A percentile compares a stretch with the other conserved stretches of the same genome.
Conservation (phyloP, 2,888 invertebrate species). For the Polietes domitor region DNA sequence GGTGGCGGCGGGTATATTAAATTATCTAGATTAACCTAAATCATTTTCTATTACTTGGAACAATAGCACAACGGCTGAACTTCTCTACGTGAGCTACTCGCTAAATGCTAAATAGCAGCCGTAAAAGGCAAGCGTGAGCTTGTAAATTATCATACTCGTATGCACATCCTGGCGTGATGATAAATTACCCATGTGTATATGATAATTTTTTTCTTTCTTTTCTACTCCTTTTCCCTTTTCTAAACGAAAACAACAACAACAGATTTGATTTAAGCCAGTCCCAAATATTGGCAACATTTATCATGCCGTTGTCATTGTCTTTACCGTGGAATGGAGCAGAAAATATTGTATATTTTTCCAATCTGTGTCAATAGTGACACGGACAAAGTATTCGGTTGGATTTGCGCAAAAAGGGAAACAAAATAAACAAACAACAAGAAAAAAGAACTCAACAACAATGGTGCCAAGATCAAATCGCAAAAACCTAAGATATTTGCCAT, state of each 20-base stretch:
- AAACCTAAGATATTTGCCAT: not conserved
- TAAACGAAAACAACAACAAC: not conserved
- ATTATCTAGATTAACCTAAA: slow-evolving; percentile 66
- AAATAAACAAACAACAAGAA: not conserved
- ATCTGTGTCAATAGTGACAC: slow-evolving; percentile 32
- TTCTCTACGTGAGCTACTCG: slow-evolving; percentile 16
- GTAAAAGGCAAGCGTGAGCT: not conserved
- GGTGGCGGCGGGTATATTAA: slow-evolving; percentile 45
- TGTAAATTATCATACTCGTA: slow-evolving; percentile 21
- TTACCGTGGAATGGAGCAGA: not conserved
- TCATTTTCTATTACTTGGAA: slow-evolving; percentile 50
- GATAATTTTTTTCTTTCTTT: slow-evolving; percentile 8
- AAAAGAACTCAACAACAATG: not conserved
- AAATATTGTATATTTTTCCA: not conserved
- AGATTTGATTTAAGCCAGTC: slow-evolving; percentile 5
- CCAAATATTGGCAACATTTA: slow-evolving; percentile 31
- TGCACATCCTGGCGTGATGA: slow-evolving; percentile 32
- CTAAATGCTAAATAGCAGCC: not conserved
- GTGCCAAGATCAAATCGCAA: not conserved
- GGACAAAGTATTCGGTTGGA: not conserved
- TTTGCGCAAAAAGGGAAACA: not conserved
- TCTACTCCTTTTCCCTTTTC: not conserved
- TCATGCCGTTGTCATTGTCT: slow-evolving; percentile 21
- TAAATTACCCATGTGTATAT: slow-evolving; percentile 41
- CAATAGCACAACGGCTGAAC: slow-evolving; percentile 27